These are phyloP conservation scores for Sycophaga agraensis DNA, from an alignment of 1,140 invertebrate species.

Conservation along the genomic window DNA sequence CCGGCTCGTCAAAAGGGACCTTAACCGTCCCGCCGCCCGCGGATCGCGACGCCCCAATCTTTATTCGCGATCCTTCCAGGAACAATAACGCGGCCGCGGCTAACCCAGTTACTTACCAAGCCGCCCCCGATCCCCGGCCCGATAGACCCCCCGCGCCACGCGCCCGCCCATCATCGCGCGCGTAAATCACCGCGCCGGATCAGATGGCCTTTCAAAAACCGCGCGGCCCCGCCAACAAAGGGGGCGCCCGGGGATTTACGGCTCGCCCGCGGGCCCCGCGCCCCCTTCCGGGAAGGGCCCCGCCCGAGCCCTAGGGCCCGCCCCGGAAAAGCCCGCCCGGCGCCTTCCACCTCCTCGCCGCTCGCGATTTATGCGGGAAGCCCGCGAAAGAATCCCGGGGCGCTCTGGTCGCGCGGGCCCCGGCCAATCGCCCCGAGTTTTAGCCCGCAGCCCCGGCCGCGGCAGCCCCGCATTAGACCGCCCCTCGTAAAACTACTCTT, in stretches of 20 bases:
- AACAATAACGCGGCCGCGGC: slow-evolving; percentile 53
- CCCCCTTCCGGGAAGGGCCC: too few relatives aligned
- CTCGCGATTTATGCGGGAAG: too few relatives aligned
- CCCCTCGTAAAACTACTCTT: slow-evolving; percentile 61
- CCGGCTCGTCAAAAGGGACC: slow-evolving; percentile 39
- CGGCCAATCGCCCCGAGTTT: slow-evolving; percentile 5
- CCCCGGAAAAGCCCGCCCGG: slow-evolving; percentile 28
- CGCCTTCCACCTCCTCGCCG: too few relatives aligned
- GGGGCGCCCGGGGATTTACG: slow-evolving; percentile 28
- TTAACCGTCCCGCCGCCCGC: slow-evolving; percentile 50
- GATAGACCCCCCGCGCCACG: not conserved
- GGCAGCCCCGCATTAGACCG: slow-evolving; percentile 57
- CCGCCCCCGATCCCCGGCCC: not conserved
- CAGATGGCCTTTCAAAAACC: slow-evolving; percentile 56
- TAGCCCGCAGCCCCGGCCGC: too few relatives aligned
- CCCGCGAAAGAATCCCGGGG: too few relatives aligned
- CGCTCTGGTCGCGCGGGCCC: too few relatives aligned
- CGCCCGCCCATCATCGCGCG: slow-evolving; percentile 53
- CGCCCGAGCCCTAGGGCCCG: too few relatives aligned
- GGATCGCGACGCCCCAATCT: slow-evolving; percentile 50
- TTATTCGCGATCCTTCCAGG: slow-evolving; percentile 61
- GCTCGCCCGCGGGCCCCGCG: slow-evolving; percentile 7
- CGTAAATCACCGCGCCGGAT: slow-evolving; percentile 56
- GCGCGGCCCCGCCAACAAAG: not conserved
- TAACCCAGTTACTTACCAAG: slow-evolving; percentile 28